Evolutionary conservation across 2,888 invertebrate genomes (phyloP), one percentile per base, ranked within the genome.

Genomic region (Timema podura): DNA sequence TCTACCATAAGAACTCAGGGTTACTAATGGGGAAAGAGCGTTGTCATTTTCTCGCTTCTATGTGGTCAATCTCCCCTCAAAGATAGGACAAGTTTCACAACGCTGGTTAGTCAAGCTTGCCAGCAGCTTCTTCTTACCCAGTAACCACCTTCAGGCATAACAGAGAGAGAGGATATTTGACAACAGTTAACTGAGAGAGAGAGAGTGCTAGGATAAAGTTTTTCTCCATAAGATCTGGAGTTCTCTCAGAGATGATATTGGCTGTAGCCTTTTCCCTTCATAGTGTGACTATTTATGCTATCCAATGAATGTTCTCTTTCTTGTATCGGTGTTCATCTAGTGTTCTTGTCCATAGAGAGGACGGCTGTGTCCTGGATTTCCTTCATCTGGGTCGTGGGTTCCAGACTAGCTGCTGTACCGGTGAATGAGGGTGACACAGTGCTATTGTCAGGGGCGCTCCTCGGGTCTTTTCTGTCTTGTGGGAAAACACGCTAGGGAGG

Each of bases 311-410:
- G 2, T 51, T n/a, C 71, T 68, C 65, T 75, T 74, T 45, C 75
- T 84, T 84, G 84, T 89, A 2, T 89, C 90, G 8, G 86, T 91
- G 78, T 79, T 90, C 57, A 87, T 90, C 79, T 91, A 73, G 86
- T 88, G 2, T 88, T 89, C 76, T 88, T 91, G 85, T 89, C 90
- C 1, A 79, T 90, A 75, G 90, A 90, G 75, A 82, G 90, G 73
- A 82, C 85, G 54, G 85, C 89, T 49, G 79, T 82, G 51, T 77
- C 82, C 49, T 82, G 84, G 47, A 80, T 89, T 76, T 77, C 82
- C 6, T 79, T 83, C 59, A 86, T 89, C 73, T 90, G 90, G 90
- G 75, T 84, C 15, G 79, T 85, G 64, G 88, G 88, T 10, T 78
- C 86, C 48, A 81, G 82, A 1, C 79, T 90, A 65, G 88, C 90